Evolutionary conservation across 2,113 vertebrate species (phyloP), one percentile per base, ranked within the genome.

Genomic region (rabbit (Oryctolagus cuniculus)): DNA sequence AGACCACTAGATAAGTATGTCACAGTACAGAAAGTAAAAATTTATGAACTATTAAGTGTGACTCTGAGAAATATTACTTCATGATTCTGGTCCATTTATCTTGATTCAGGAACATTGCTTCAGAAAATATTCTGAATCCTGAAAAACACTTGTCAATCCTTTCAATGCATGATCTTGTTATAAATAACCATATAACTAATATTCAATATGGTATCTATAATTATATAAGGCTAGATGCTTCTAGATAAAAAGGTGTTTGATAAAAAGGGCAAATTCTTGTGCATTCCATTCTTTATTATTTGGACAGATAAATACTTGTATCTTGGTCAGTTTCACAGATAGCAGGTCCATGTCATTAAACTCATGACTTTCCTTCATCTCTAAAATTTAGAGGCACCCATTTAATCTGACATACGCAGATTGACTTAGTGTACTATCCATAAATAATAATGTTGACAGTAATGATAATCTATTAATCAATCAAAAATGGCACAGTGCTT

Each of bases 51-150:
- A 78, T 25, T 67, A 78, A 87, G 87, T 53, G 36, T 61, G 21
- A 74, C 63, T 10, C 15, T 27, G 81, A 87, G 49, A 96, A 77
- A 38, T 51, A 12, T 82, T 51, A 51, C 25, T 90, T 72, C 16
- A 38, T 51, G 19, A 95, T 90, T 83, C 27, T 72, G 15, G 44
- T 36, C 22, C 44, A 49, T 92, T 92, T 90, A 72, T 82, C 89
- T 77, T 90, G 12, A 87, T 77, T 55, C 72, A 83, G 25, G 10
- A 10, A 44, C 19, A 89, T 2, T 29, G 29, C 64, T 90, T 78
- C 74, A 90, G 36, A 63, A 36, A 80, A 85, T 63, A 64, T 75
- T 89, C 24, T 89, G 74, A 81, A 89, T 77, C 19, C 27, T 38
- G 31, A 78, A 87, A 93, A 93, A 78, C 5, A 87, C 17, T 34